Conservation (phyloP, 2,113 vertebrate genomes). For the Megaleporinus macrocephalus region DNA sequence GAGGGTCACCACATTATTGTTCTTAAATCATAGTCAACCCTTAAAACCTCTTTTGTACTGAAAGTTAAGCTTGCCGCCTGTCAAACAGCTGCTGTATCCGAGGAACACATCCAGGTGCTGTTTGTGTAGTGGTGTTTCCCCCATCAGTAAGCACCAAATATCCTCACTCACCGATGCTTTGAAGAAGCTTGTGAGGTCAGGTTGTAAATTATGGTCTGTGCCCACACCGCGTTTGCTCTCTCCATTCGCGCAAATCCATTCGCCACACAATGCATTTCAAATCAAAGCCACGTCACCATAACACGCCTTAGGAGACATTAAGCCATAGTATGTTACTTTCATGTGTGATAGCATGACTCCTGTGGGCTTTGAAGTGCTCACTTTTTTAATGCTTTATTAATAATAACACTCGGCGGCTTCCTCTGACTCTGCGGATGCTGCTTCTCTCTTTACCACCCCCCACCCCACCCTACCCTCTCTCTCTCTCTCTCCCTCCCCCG, state of each 20-base stretch:
- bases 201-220: slow-evolving; percentile 78
- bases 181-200: slow-evolving; percentile 79
- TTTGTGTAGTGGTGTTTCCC: slow-evolving; percentile 47
- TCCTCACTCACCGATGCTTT: slow-evolving; percentile 71
- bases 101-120: slow-evolving; percentile 56
- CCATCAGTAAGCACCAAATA: slow-evolving; percentile 63
- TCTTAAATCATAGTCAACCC: not conserved
- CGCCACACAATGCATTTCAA: slow-evolving; percentile 83
- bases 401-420: slow-evolving; percentile 72
- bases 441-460: slow-evolving; percentile 50
- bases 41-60: not conserved
- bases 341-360: slow-evolving; percentile 79
- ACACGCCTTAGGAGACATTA: slow-evolving; percentile 82
- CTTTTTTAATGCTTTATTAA: slow-evolving; percentile 81
- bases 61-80: slow-evolving; percentile 29
- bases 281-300: slow-evolving; percentile 79
- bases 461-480: slow-evolving; percentile 51
- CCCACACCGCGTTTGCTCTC: slow-evolving; percentile 64
- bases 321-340: slow-evolving; percentile 81
- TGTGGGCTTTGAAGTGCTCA: slow-evolving; percentile 80
- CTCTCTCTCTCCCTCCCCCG: slow-evolving; percentile 57
- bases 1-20: not conserved
- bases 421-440: slow-evolving; percentile 64
- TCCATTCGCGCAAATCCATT: slow-evolving; percentile 80
- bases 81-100: not conserved